Conservation (phyloP, 1,140 invertebrate genomes). For the Oncopodura yosiiana region DNA sequence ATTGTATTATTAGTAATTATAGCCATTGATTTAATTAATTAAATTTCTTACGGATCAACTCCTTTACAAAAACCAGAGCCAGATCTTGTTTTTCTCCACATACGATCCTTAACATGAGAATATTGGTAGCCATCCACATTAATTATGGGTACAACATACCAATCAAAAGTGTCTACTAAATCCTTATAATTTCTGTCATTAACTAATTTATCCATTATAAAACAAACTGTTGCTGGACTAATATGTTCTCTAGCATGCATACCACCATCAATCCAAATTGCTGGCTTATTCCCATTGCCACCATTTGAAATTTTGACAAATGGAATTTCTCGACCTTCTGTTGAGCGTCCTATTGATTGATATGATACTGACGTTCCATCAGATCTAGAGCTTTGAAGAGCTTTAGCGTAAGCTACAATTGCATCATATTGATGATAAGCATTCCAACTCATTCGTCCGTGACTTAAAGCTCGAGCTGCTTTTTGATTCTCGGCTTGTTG, state of each 20-base stretch:
- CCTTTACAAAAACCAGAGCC: slow-evolving; percentile 61
- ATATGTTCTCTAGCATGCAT: slow-evolving; percentile 91
- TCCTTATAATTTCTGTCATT: slow-evolving; percentile 57
- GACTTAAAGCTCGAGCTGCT: not conserved
- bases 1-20: too few relatives aligned
- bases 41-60: slow-evolving; percentile 40
- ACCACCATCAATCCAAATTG: slow-evolving; percentile 44
- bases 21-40: slow-evolving; percentile 24
- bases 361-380: too few relatives aligned
- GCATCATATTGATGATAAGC: slow-evolving; percentile 20
- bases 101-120: slow-evolving; percentile 19
- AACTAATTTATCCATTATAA: slow-evolving; percentile 67
- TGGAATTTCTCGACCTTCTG: not conserved
- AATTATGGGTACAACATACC: slow-evolving; percentile 67
- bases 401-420: too few relatives aligned
- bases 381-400: too few relatives aligned
- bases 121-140: slow-evolving; percentile 61
- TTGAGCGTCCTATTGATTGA: slow-evolving; percentile 43
- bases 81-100: slow-evolving; percentile 1
- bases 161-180: slow-evolving; percentile 2
- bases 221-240: slow-evolving; percentile 69
- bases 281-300: too few relatives aligned
- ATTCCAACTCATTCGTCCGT: slow-evolving; percentile 12
- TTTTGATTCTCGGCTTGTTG: not conserved
- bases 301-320: not conserved